Percentiles rank a stretch among this genome's conserved stretches.
Evolutionary conservation across 2,113 vertebrate genomes (phyloP).

Genomic region (Dendrocopos noguchii): DNA sequence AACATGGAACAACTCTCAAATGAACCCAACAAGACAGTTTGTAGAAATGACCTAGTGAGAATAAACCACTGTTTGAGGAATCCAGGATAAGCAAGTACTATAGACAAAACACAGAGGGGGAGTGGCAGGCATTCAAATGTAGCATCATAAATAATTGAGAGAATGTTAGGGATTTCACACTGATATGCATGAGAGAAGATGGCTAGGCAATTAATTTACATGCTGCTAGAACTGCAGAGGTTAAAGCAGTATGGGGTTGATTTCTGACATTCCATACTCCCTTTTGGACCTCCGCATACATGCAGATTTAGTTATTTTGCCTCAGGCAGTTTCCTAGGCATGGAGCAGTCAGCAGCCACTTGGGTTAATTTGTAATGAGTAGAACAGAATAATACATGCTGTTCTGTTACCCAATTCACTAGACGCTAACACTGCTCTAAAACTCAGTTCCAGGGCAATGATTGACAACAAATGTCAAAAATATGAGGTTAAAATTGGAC

Average conservation of each 20-base stretch:
- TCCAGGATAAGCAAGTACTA: neutral
- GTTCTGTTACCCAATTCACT: neutral
- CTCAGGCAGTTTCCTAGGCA: neutral
- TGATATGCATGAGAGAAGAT: neutral
- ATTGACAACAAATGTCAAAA: constrained; percentile 36
- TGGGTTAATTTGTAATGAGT: constrained; percentile 46
- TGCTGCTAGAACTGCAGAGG: neutral
- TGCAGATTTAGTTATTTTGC: neutral
- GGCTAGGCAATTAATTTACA: neutral
- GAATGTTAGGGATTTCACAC: neutral
- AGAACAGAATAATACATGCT: neutral
- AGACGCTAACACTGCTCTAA: neutral
- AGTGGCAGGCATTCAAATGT: neutral
- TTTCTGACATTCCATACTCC: neutral
- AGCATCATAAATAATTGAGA: constrained; percentile 3
- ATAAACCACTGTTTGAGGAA: constrained; percentile 9
- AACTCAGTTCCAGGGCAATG: neutral
- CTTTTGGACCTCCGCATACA: neutral
- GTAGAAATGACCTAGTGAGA: neutral
- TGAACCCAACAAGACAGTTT: constrained; percentile 52
- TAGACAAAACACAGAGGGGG: constrained; percentile 4
- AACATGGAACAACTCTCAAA: neutral
- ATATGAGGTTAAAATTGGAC: neutral
- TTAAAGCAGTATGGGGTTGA: neutral
- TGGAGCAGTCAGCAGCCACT: constrained; percentile 5